phyloP scores from a whole-genome alignment of 2,797 vertebrate species.

The Emydoidea blandingii region DNA sequence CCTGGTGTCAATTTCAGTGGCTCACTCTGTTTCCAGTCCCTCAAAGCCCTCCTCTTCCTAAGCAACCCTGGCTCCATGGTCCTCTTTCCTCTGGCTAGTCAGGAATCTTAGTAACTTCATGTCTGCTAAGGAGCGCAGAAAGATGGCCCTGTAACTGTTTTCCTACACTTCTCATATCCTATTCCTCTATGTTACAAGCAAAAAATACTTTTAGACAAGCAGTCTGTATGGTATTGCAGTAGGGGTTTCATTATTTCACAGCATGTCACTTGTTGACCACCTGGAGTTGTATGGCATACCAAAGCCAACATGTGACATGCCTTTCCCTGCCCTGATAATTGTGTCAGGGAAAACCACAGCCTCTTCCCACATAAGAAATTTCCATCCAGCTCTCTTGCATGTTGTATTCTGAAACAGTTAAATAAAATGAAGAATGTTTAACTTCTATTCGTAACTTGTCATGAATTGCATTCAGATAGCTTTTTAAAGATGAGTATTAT shows the following conservation, averaged over 20 bases:
- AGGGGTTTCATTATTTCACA: accelerated
- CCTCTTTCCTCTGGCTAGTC: neutral
- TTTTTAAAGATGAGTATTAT: neutral
- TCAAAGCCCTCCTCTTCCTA: neutral
- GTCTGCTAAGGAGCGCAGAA: neutral
- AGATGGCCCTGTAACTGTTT: neutral
- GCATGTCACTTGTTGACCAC: neutral
- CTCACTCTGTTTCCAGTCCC: neutral
- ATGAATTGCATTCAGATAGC: neutral
- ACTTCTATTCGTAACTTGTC: neutral
- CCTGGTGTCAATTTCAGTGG: neutral
- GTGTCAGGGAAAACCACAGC: conserved; percentile 55
- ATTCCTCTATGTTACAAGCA: neutral
- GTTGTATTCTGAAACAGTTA: conserved; percentile 24
- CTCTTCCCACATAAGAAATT: conserved; percentile 45
- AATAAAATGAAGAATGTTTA: neutral
- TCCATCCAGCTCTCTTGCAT: neutral
- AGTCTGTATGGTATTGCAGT: neutral
- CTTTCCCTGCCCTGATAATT: conserved; percentile 45
- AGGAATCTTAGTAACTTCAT: neutral
- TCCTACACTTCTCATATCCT: neutral
- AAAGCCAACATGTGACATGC: neutral
- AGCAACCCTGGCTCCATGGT: neutral
- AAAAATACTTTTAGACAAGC: neutral
- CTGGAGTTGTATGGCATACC: neutral